Evolutionary conservation across 2,113 vertebrate genomes (phyloP), one percentile per base, ranked within the genome.

Genomic region (Plectropomus leopardus): DNA sequence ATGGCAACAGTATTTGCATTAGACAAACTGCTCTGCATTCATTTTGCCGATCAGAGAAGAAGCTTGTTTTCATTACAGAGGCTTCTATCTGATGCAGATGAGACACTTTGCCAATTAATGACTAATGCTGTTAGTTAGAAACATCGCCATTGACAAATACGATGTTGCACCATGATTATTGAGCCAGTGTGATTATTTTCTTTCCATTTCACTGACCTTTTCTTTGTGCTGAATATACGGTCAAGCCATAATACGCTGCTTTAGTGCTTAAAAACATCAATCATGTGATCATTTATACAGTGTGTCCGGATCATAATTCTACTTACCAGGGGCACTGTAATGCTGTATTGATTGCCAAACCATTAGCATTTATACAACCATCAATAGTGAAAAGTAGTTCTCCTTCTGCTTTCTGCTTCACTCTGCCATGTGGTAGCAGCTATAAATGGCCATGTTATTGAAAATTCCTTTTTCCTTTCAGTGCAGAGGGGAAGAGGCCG

Each of bases 381-480:
- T 89, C 90, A 90, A 85, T 80, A 83, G 80, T 70, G 73, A 87
- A 84, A 87, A 83, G 81, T 50, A 86, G 83, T 85, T 61, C 76
- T 80, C 76, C 65, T 53, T 83, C 80, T 82, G 68, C 71, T 86
- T 64, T 36, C 40, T 79, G 78, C 85, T 68, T 78, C 42, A 63
- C 82, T 76, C 66, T 75, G 77, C 80, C 81, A 76, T 87, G 82
- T 85, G 88, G 66, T 54, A 77, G 83, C 64, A 61, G 79, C 76
- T 89, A 86, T 89, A 90, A 91, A 93, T 84, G 86, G 81, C 75
- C 83, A 68, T 86, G 84, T 88, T 89, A 90, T 88, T 93, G 87
- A 90, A 93, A 90, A 92, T 92, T 79, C 90, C 79, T 72, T 85
- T 89, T 91, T 88, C 87, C 91, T 91, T 80, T 88, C 78, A 80